These are phyloP conservation scores for Drosophila persimilis DNA, from an alignment of 1,140 invertebrate species.

Conservation along the genomic window DNA sequence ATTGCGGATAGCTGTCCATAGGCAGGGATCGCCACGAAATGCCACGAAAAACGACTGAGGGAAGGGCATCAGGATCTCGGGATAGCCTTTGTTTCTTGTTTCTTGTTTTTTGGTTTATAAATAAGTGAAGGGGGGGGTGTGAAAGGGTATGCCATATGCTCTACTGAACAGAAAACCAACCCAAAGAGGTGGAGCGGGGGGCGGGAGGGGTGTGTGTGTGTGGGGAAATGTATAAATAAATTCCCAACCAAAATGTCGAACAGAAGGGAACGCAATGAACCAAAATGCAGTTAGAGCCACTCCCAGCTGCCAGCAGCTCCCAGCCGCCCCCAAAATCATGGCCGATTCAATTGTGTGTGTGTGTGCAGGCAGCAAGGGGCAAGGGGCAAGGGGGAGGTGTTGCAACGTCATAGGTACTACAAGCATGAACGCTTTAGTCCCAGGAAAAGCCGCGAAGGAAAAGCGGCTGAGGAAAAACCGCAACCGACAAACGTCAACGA, in stretches of 20 bases:
- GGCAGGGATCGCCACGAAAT: too few species aligned
- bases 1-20: too few species aligned
- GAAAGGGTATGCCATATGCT: background rate
- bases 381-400: conserved; percentile 2
- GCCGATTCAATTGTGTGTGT: conserved; percentile 36
- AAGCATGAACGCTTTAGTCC: background rate
- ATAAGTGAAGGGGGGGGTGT: conserved; percentile 21
- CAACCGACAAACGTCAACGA: conserved; percentile 58
- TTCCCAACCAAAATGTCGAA: conserved; percentile 15
- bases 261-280: conserved; percentile 9
- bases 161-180: conserved; percentile 19
- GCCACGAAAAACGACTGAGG: too few species aligned
- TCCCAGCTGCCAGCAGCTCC: too few species aligned
- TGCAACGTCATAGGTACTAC: conserved; percentile 1
- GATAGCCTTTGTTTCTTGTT: background rate
- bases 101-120: conserved; percentile 37
- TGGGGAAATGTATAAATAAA: conserved; percentile 17
- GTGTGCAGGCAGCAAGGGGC: background rate
- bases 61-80: too few species aligned
- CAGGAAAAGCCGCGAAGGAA: conserved; percentile 6
- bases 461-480: conserved; percentile 23
- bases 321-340: conserved; percentile 19
- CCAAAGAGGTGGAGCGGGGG: background rate
- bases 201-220: background rate
- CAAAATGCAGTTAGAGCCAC: conserved; percentile 16